Percentiles rank a stretch among this genome's conserved stretches.
These are phyloP conservation scores for Anhinga anhinga DNA, from an alignment of 2,113 vertebrate genomes.

Conservation along the genomic window DNA sequence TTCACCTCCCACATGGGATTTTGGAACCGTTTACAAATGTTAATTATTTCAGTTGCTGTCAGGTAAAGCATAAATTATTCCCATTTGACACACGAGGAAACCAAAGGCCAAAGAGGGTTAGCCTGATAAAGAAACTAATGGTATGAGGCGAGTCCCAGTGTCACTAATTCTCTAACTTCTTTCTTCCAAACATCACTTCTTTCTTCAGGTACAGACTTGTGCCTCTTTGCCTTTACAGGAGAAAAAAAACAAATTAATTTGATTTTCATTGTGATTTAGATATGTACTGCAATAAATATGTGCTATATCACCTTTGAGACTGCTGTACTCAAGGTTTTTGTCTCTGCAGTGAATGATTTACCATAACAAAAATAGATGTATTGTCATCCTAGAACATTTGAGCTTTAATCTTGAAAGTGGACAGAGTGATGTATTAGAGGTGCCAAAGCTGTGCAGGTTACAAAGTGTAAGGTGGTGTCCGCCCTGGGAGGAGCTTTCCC, in stretches of 20 bases:
- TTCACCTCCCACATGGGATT: not conserved
- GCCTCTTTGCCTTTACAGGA: not conserved
- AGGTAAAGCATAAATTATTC: not conserved
- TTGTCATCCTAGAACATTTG: not conserved
- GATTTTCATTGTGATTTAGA: not conserved
- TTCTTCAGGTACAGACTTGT: not conserved
- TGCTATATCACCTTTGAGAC: not conserved
- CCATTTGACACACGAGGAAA: not conserved
- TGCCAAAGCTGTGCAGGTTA: not conserved
- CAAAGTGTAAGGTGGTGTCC: not conserved
- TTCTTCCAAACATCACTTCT: not conserved
- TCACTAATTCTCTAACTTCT: not conserved
- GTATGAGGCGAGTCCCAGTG: not conserved
- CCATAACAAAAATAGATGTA: not conserved
- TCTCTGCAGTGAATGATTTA: not conserved
- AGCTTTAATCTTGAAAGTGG: not conserved
- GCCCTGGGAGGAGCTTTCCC: not conserved
- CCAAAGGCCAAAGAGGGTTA: not conserved
- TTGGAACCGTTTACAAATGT: not conserved
- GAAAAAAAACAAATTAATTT: not conserved
- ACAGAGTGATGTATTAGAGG: not conserved
- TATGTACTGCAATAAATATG: not conserved
- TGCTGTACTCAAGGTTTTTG: not conserved
- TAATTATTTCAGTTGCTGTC: not conserved
- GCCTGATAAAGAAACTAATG: not conserved